Evolutionary conservation across 2,113 vertebrate genomes (phyloP).

Genomic region (Theropithecus gelada): DNA sequence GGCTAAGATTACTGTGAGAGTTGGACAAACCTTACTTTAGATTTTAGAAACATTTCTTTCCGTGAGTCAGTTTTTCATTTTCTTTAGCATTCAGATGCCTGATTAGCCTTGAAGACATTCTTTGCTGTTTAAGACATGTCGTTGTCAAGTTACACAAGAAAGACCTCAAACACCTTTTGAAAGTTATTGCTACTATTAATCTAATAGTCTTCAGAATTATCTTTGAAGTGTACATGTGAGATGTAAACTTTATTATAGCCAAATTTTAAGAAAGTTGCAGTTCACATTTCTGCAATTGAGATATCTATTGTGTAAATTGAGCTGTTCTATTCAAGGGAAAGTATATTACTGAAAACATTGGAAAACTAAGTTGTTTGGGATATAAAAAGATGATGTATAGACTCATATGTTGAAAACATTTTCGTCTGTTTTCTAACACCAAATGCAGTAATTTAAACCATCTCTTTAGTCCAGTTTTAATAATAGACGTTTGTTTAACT

Average conservation of each 20-base stretch:
- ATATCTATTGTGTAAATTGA: conserved; percentile 10
- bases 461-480: neutral
- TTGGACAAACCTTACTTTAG: neutral
- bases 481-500: neutral
- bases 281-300: conserved; percentile 29
- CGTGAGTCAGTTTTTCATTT: neutral
- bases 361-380: conserved; percentile 7
- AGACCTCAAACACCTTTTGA: neutral
- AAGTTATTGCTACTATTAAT: neutral
- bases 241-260: neutral
- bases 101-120: neutral
- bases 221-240: neutral
- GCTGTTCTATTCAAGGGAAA: neutral
- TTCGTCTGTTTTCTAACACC: neutral
- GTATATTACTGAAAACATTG: neutral
- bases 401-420: neutral
- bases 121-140: neutral
- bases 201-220: neutral
- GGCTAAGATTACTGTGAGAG: neutral
- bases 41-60: neutral
- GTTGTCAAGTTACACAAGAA: neutral
- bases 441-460: neutral
- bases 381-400: neutral
- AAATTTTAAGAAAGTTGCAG: conserved; percentile 10
- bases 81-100: neutral